Percentiles rank a stretch among this genome's conserved stretches.
Evolutionary conservation across 2,797 vertebrate species (phyloP).

Genomic region (Sebastes steindachneri): DNA sequence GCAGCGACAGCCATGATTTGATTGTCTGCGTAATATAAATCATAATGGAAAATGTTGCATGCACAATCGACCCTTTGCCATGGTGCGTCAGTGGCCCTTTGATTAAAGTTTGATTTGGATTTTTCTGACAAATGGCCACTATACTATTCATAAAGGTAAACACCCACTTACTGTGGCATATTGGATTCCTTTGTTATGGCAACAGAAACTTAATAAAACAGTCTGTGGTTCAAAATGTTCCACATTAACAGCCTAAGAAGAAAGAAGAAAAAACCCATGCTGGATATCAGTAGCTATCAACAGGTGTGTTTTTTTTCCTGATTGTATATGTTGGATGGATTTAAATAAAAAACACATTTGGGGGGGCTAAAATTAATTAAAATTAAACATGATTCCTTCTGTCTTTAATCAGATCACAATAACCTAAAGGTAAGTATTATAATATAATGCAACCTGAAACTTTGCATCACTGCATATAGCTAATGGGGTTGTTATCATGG

Average conservation of each 20-base stretch:
- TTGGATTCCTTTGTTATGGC: slow-evolving; percentile 23
- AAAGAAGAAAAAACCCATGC: neutral
- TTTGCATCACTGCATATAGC: neutral
- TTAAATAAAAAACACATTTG: neutral
- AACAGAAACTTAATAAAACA: slow-evolving; percentile 19
- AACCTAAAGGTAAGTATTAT: neutral
- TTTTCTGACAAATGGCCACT: neutral
- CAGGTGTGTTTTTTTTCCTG: neutral
- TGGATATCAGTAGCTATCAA: neutral
- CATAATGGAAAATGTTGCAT: neutral
- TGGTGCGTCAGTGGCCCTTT: neutral
- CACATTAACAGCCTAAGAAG: neutral
- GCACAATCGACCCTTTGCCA: neutral
- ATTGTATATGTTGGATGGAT: neutral
- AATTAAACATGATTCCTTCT: neutral
- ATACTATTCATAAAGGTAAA: neutral
- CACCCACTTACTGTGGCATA: neutral
- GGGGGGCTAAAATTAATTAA: no score
- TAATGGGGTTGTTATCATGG: neutral
- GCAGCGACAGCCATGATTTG: neutral
- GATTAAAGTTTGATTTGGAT: neutral
- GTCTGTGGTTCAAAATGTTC: neutral
- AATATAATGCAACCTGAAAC: neutral
- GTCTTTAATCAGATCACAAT: neutral
- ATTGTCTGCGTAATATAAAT: neutral